Base-by-base conservation (phyloP, 1,140 invertebrate species). In the Patella vulgata region DNA sequence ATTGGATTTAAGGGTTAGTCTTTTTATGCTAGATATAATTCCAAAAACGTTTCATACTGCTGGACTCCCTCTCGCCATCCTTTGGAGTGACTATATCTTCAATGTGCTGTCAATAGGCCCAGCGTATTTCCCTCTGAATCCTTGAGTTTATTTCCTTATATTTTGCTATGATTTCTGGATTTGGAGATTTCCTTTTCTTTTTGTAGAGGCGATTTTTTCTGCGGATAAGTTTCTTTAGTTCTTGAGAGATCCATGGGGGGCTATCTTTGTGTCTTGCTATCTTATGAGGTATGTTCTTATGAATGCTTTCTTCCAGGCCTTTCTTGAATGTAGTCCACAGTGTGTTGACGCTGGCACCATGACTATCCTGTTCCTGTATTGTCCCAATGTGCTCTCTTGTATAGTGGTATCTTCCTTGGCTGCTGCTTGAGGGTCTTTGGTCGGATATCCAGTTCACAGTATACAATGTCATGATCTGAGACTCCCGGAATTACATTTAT, bases 31-130 rank as follows among this genome's bases (percentile, higher is more conserved):
- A 27, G 17, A 48, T 48, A 17, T 23, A 48, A 17, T 23, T 21
- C 46, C 46, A 48, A 21, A 48, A 48, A 5, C 46, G 46, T 48
- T 48, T 48, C 23, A 11, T 6, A 9, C 30, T 48, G 46, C 2
- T 19, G 19, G 6, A n/a, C n/a, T n/a, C 46, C 17, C 30, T 23
- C 30, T 21, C 6, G 17, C 23, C 25, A 28, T 48, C 19, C 23
- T 3, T 23, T 19, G 12, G 23, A 11, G 25, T 28, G 17, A 48
- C 25, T 9, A 17, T 48, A 17, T 17, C 17, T 12, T 19, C 30
- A 2, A 48, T 9, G 19, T 48, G 21, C 23, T 3, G 2, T 28
- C 46, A 48, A 28, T 48, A 48, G 14, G 46, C 5, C 17, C 46
- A 27, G 3, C 19, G 6, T 5, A 48, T 23, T 28, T 48, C 23